Percentiles rank a stretch among this genome's conserved stretches.
Evolutionary conservation across 1,140 invertebrate genomes (phyloP).

Genomic region (Penaeus indicus): DNA sequence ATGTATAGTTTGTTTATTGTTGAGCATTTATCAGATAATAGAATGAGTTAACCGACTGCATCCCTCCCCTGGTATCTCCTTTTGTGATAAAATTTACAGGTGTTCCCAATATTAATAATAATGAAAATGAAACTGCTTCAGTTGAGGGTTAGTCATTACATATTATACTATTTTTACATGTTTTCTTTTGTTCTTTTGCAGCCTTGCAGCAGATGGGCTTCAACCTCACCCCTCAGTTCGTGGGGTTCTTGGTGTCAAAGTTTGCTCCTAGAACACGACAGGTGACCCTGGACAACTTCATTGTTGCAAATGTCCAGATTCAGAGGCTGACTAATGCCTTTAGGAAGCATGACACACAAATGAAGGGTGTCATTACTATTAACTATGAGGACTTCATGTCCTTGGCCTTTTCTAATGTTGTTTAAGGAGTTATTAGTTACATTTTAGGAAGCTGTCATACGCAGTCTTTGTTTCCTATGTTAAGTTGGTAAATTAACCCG

Average conservation of each 20-base stretch:
- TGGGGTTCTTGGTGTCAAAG: constrained; percentile 80
- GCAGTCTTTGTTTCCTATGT: constrained; percentile 13
- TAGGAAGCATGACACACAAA: constrained; percentile 79
- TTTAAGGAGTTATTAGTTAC: not conserved
- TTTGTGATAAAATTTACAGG: too few relatives aligned
- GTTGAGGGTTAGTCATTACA: not conserved
- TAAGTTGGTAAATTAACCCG: too few relatives aligned
- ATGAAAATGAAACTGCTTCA: too few relatives aligned
- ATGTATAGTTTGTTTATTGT: too few relatives aligned
- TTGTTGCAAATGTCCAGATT: constrained; percentile 88
- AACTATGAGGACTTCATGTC: constrained; percentile 85
- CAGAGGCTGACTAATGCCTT: constrained; percentile 90
- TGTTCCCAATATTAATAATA: too few relatives aligned
- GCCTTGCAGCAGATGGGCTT: constrained; percentile 92
- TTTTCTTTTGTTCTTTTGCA: constrained; percentile 68
- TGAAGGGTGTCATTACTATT: constrained; percentile 83
- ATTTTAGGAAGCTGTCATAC: too few relatives aligned
- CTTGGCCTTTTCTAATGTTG: constrained; percentile 61
- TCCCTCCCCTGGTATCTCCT: too few relatives aligned
- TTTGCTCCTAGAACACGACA: constrained; percentile 74
- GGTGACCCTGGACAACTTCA: constrained; percentile 88
- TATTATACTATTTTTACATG: not conserved
- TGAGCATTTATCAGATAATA: too few relatives aligned
- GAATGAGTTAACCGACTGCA: too few relatives aligned
- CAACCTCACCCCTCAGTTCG: constrained; percentile 83